A percentile compares a stretch with the other conserved stretches of the same genome.
Evolutionary conservation across 1,140 invertebrate species (phyloP).

Genomic region (Delia radicum): DNA sequence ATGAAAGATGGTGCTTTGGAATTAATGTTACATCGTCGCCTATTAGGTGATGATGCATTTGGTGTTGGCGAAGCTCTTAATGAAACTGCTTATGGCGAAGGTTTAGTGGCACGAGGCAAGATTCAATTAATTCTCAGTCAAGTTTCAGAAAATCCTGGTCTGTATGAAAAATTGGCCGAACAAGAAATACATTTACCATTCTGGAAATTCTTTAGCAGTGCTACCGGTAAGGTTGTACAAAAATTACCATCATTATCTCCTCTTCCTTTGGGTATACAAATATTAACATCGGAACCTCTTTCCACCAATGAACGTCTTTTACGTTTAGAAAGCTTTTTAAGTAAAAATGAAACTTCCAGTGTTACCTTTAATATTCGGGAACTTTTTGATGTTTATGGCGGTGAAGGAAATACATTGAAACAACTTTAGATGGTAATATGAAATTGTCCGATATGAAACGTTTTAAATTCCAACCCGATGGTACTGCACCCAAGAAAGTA

Average conservation of each 20-base stretch:
- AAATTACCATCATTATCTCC: conserved; percentile 53
- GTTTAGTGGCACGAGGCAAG: conserved; percentile 79
- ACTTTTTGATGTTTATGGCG: conserved; percentile 39
- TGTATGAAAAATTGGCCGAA: conserved; percentile 41
- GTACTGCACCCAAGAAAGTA: conserved; percentile 12
- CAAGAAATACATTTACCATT: conserved; percentile 42
- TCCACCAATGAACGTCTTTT: conserved; percentile 69
- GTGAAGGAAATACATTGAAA: conserved; percentile 45
- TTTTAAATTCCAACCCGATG: conserved; percentile 45
- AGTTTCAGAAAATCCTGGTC: conserved; percentile 54
- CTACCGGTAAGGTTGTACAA: conserved; percentile 17
- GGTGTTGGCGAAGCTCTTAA: conserved; percentile 94
- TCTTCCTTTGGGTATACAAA: conserved; percentile 76
- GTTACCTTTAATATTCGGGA: conserved; percentile 61
- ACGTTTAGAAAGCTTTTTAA: conserved; percentile 87
- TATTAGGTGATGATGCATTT: conserved; percentile 86
- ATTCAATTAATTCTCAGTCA: conserved; percentile 64
- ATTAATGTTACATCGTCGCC: conserved; percentile 83
- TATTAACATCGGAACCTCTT: conserved; percentile 87
- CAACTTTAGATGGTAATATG: conserved; percentile 50
- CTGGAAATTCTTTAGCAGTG: conserved; percentile 50
- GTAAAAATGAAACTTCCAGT: conserved; percentile 62
- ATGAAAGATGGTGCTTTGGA: conserved; percentile 74
- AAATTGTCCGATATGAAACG: conserved; percentile 43
- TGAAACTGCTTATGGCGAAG: conserved; percentile 74